These are phyloP conservation scores for Odontocolon sp. DNA, from an alignment of 2,888 invertebrate species.

Conservation along the genomic window DNA sequence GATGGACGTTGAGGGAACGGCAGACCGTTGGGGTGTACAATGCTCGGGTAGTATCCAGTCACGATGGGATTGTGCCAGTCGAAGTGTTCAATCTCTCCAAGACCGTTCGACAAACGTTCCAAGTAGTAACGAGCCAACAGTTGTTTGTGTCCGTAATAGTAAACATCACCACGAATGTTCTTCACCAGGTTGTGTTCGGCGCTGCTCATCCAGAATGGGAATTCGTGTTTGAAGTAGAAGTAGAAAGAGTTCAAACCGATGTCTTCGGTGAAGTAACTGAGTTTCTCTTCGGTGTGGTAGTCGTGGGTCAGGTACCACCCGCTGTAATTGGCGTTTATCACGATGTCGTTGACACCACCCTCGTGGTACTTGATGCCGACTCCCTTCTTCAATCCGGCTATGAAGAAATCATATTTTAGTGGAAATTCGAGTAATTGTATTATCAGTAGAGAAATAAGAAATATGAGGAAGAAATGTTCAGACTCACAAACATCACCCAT, in stretches of 20 bases:
- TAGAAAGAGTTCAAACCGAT: conserved; percentile 86
- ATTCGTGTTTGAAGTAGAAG: conserved; percentile 84
- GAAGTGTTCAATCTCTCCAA: conserved; percentile 84
- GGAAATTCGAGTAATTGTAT: conserved; percentile 11
- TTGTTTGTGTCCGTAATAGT: conserved; percentile 85
- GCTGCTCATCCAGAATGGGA: conserved; percentile 85
- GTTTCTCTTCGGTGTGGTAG: conserved; percentile 82
- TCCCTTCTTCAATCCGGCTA: conserved; percentile 51
- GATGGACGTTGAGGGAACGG: conserved; percentile 80
- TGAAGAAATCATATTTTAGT: not conserved
- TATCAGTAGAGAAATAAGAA: not conserved
- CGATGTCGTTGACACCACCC: conserved; percentile 79
- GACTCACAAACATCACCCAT: conserved; percentile 68
- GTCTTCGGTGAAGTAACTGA: conserved; percentile 89
- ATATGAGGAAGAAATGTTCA: not conserved
- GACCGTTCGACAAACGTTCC: conserved; percentile 86
- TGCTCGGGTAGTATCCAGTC: conserved; percentile 84
- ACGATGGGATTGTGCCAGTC: conserved; percentile 82
- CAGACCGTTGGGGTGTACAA: conserved; percentile 84
- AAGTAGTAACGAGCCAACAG: conserved; percentile 86
- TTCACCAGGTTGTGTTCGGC: conserved; percentile 81
- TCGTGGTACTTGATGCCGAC: conserved; percentile 60
- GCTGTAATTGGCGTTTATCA: conserved; percentile 85
- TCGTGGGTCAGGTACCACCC: conserved; percentile 77
- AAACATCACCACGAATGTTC: conserved; percentile 85